phyloP scores from a whole-genome alignment of 2,888 invertebrate species.

The Phanerotoma sp. region DNA sequence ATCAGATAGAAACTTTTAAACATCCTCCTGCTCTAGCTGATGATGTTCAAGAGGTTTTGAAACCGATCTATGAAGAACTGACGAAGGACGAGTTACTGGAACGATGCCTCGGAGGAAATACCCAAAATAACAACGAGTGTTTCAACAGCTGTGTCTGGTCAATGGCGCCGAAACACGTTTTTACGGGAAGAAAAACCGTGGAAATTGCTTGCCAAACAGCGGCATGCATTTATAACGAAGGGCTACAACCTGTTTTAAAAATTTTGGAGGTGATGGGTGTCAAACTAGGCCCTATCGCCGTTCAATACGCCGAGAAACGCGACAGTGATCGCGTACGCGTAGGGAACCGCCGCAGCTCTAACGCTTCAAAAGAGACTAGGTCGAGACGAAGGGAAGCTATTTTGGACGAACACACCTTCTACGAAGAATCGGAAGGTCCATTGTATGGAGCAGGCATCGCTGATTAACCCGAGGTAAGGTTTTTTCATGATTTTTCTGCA shows the following conservation, averaged over 20 bases:
- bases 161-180: conserved; percentile 32
- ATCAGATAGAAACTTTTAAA: no score
- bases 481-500: no score
- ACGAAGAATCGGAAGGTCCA: no score
- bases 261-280: conserved; percentile 29
- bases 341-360: no score
- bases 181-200: conserved; percentile 30
- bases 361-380: no score
- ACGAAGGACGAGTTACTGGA: conserved; percentile 26
- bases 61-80: conserved; percentile 29
- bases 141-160: conserved; percentile 32
- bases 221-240: conserved; percentile 34
- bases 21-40: conserved; percentile 27
- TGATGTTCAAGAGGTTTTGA: conserved; percentile 25
- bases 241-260: conserved; percentile 30
- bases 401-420: no score
- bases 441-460: no score
- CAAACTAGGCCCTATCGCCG: no score
- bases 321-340: no score
- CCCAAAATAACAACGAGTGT: conserved; percentile 32
- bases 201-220: conserved; percentile 29
- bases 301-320: no score
- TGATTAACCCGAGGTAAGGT: no score
- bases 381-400: no score
- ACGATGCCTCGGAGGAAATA: conserved; percentile 33